Conservation (phyloP, 1,140 invertebrate genomes). For the Penaeus chinensis region DNA sequence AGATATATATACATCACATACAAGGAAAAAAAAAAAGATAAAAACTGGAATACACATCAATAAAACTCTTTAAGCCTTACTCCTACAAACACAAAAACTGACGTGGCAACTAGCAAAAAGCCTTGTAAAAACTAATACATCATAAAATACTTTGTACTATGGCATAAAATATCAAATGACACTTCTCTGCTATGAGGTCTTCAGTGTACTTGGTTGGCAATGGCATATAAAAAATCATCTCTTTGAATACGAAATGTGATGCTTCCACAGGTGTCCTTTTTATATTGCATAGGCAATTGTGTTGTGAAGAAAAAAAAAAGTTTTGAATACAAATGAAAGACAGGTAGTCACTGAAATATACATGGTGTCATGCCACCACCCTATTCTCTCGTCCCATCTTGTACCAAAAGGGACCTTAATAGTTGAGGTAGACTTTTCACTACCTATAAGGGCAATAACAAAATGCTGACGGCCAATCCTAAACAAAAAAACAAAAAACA, state of each 20-base stretch:
- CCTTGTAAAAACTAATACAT: constrained; percentile 58
- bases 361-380: constrained; percentile 51
- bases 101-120: constrained; percentile 57
- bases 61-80: constrained; percentile 54
- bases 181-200: constrained; percentile 57
- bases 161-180: constrained; percentile 59
- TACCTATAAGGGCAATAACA: constrained; percentile 45
- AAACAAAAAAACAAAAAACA: constrained; percentile 37
- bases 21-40: constrained; percentile 33
- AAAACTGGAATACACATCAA: constrained; percentile 56
- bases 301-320: constrained; percentile 40
- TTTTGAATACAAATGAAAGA: constrained; percentile 61
- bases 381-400: neutral
- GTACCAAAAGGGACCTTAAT: neutral
- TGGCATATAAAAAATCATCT: constrained; percentile 48
- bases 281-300: constrained; percentile 59
- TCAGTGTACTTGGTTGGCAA: constrained; percentile 55
- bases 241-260: constrained; percentile 41
- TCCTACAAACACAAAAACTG: constrained; percentile 45
- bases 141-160: constrained; percentile 62
- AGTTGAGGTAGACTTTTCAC: constrained; percentile 56
- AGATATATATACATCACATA: constrained; percentile 56
- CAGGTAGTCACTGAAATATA: constrained; percentile 60
- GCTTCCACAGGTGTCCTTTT: constrained; percentile 40
- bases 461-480: constrained; percentile 4